These are phyloP conservation scores for Heterotilapia buettikoferi DNA, from an alignment of 2,113 vertebrate species.

Conservation along the genomic window DNA sequence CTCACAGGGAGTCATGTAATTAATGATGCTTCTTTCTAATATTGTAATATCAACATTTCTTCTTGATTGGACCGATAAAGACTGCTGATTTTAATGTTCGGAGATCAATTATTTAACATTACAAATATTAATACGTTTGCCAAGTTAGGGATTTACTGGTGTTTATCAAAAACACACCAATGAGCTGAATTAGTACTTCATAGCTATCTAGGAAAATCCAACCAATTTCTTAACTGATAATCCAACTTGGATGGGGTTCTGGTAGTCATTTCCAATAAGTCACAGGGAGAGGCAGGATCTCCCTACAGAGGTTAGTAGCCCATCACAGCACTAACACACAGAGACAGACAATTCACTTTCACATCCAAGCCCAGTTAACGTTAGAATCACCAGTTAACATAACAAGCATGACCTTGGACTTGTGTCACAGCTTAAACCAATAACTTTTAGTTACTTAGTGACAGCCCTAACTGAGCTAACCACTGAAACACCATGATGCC, in stretches of 20 bases:
- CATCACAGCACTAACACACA: not conserved
- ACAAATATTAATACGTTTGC: not conserved
- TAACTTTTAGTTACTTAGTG: not conserved
- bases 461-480: not conserved
- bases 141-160: not conserved
- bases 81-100: not conserved
- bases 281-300: not conserved
- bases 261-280: not conserved
- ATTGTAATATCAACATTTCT: not conserved
- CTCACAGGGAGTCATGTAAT: not conserved
- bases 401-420: not conserved
- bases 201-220: not conserved
- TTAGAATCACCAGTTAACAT: not conserved
- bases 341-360: not conserved
- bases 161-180: not conserved
- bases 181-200: not conserved
- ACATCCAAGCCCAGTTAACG: not conserved
- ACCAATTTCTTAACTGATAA: not conserved
- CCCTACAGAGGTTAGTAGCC: not conserved
- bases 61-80: not conserved
- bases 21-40: not conserved
- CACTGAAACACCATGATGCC: not conserved
- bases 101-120: not conserved
- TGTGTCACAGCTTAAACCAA: not conserved
- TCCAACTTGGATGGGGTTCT: not conserved